Conservation (phyloP, 2,113 vertebrate genomes). For the Gallinago undulata region DNA sequence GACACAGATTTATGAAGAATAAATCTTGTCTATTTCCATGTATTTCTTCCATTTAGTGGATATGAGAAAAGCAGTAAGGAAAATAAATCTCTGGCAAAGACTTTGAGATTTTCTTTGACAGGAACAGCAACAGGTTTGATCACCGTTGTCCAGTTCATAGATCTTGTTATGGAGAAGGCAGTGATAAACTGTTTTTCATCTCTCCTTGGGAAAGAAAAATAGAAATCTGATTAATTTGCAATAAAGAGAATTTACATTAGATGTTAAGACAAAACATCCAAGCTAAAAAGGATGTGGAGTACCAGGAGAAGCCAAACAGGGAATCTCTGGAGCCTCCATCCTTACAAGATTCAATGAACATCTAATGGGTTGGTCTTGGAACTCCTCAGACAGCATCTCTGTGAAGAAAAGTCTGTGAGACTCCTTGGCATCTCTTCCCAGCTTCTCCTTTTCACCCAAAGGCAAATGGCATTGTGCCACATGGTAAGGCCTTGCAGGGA, state of each 20-base stretch:
- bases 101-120: not conserved
- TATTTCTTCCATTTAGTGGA: not conserved
- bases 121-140: not conserved
- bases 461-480: no score
- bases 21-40: not conserved
- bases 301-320: not conserved
- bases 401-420: rapidly evolving
- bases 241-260: not conserved
- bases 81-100: conserved; percentile 10
- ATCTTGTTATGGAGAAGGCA: not conserved
- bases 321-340: not conserved
- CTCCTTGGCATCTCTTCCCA: not conserved
- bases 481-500: not conserved
- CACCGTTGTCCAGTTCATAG: not conserved
- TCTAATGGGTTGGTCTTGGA: not conserved
- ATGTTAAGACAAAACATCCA: not conserved
- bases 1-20: not conserved
- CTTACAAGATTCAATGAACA: not conserved
- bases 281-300: not conserved
- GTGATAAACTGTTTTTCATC: not conserved
- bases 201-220: not conserved
- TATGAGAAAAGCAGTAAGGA: not conserved
- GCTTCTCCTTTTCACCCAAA: not conserved
- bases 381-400: not conserved
- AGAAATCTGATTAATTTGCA: conserved; percentile 2